Base-by-base conservation (phyloP, 2,888 invertebrate genomes). In the Lutraria lutraria region DNA sequence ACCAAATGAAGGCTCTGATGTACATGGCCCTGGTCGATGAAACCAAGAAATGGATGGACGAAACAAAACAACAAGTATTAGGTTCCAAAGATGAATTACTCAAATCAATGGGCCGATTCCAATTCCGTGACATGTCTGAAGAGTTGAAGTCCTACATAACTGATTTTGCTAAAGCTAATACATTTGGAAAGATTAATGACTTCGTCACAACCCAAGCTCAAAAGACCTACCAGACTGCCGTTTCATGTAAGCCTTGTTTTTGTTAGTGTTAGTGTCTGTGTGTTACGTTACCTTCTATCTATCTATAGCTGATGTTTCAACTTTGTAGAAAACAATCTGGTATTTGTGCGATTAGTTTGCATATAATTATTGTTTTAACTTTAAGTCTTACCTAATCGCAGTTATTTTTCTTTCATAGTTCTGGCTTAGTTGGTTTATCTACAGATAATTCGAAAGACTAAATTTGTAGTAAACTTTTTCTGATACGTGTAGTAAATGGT, bases 31-130 rank as follows among this genome's bases (percentile, higher is more conserved):
- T 90, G 3, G 29, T 85, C 3, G 91, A 90, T 56, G 91, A 91
- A 63, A 90, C 88, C 84, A 52, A 87, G 53, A 80, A 88, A 34
- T 91, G 91, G 91, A 72, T 90, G 82, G 53, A 83, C 54, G 90
- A 91, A 31, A 83, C 87, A 8, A 81, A 90, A 56, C 68, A 76
- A 60, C 88, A 90, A 81, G 79, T 91, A 6, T 54, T 87, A 13
- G 88, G 86, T 31, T 91, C 91, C 0, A 88, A 86, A 60, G 82
- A 83, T 43, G 91, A 91, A 63, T 31, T 91, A 25, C 21, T 25
- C 0, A 56, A 84, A 19, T 76, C 88, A 21, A 72, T 89, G 68
- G 52, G 80, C 6, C 29, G 43, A n/a, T 25, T 72, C n/a, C 52
- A 43, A 19, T 85, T 88, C 29, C 31, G 68, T 10, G 80, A 85